Evolutionary conservation across 2,113 vertebrate species (phyloP).

Genomic region (Lichenostomus cassidix): DNA sequence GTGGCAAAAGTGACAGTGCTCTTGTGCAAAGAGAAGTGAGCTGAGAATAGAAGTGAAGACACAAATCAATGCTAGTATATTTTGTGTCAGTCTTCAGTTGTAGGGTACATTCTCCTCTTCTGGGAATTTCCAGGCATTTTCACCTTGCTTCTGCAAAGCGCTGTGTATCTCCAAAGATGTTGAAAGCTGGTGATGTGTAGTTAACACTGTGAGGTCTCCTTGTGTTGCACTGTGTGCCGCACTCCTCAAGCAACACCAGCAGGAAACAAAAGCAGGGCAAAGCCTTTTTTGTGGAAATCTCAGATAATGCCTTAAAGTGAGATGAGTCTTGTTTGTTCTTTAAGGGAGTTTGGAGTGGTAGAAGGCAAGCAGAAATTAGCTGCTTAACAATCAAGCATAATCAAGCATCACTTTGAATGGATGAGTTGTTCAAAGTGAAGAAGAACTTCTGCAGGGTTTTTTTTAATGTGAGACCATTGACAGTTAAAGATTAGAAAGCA

Average conservation of each 20-base stretch:
- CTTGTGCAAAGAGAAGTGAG: neutral
- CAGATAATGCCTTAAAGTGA: neutral
- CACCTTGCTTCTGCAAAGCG: neutral
- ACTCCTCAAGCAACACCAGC: neutral
- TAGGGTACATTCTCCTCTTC: neutral
- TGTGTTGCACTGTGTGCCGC: neutral
- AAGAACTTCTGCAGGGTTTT: rapidly evolving
- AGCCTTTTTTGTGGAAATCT: neutral
- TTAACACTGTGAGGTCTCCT: neutral
- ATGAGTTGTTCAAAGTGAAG: neutral
- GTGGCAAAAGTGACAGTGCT: neutral
- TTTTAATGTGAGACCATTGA: neutral
- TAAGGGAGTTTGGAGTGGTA: neutral
- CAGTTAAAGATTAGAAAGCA: neutral
- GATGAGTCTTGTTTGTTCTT: neutral
- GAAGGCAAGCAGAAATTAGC: neutral
- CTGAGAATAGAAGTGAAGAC: neutral
- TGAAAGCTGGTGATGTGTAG: neutral
- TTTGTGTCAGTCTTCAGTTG: neutral
- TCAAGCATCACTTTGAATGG: neutral
- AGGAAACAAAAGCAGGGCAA: neutral
- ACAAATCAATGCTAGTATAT: neutral
- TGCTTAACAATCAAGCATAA: neutral
- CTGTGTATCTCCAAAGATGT: neutral
- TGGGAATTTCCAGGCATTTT: neutral